Base-by-base conservation (phyloP, 2,113 vertebrate species). In the Onychorhynchus coronatus region DNA sequence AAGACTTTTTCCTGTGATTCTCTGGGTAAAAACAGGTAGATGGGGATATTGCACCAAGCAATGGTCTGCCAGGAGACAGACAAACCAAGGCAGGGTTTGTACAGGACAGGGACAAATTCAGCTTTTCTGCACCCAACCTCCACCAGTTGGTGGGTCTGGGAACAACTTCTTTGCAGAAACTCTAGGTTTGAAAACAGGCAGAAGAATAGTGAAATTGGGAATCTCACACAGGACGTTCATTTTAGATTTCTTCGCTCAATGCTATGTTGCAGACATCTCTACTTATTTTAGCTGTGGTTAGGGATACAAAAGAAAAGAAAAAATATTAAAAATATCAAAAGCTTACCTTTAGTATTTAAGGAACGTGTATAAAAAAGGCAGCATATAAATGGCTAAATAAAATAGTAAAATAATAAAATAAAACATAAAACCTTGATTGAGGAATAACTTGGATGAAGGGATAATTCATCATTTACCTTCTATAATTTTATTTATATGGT, bases 231-330 rank as follows among this genome's bases (percentile, higher is more conserved):
- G 2, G 12, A 47, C 7, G 30, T 76, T 56, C 4, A 53, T 41
- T 82, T 82, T 35, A 44, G 11, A 2, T 47, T 63, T 22, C 12
- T 94, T 71, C 81, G 24, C 16, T 17, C 14, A 47, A 1, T 75
- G 14, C 3, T 53, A 1, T 30, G 30, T 4, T 52, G 19, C 5
- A 49, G 20, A 22, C 4, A 68, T 11, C 18, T 65, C 24, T 68
- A 61, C 19, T 18, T 52, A 39, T 39, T 93, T 70, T 49, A 63
- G 31, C 12, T 33, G 12, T 46, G 14, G 4, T 11, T 85, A 76
- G 1, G 4, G 2, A 9, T 9, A 9, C 0, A 1, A 50, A n/a
- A 56, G 9, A 5, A 3, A 9, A 6, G 1, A 5, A 28, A 12
- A 24, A 22, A 20, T 7, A 39, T 28, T 6, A 28, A 74, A 37